A percentile compares a stretch with the other conserved stretches of the same genome.
Evolutionary conservation across 2,888 invertebrate genomes (phyloP).

Genomic region (Cephus rjabovi): DNA sequence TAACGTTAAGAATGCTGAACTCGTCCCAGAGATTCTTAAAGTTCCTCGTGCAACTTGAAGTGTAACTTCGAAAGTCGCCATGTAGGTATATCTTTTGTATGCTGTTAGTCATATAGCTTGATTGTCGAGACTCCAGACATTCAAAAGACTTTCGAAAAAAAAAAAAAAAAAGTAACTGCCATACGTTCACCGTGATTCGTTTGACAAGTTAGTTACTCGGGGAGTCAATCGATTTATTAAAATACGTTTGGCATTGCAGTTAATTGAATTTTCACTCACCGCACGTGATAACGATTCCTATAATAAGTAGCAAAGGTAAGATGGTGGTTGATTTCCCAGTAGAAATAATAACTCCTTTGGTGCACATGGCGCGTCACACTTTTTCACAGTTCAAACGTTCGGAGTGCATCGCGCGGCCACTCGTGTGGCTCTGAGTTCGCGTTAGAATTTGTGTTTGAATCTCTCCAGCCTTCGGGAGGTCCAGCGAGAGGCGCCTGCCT

Average conservation of each 20-base stretch:
- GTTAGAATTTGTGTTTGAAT: constrained; percentile 48
- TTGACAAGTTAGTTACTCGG: not conserved
- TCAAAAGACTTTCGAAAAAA: not conserved
- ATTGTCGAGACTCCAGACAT: not conserved
- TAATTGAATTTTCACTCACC: constrained; percentile 37
- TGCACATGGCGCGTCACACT: constrained; percentile 44
- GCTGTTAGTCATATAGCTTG: not conserved
- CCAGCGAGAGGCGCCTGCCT: constrained; percentile 36
- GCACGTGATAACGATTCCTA: constrained; percentile 33
- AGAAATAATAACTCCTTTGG: constrained; percentile 27
- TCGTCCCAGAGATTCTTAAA: not conserved
- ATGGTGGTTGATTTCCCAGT: not conserved
- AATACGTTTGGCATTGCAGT: not conserved
- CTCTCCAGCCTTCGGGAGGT: constrained; percentile 31
- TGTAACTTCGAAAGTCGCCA: not conserved
- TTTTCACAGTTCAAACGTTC: constrained; percentile 22
- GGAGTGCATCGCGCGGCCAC: constrained; percentile 53
- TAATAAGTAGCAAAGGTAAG: constrained; percentile 30
- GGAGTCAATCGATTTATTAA: not conserved
- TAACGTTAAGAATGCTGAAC: not conserved
- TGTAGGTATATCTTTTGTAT: not conserved
- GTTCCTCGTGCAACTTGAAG: not conserved
- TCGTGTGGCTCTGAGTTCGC: constrained; percentile 57
- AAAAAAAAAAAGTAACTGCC: constrained; percentile 18
- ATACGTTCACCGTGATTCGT: constrained; percentile 12